Evolutionary conservation across 1,140 invertebrate species (phyloP).

Genomic region (Colletes gigas): DNA sequence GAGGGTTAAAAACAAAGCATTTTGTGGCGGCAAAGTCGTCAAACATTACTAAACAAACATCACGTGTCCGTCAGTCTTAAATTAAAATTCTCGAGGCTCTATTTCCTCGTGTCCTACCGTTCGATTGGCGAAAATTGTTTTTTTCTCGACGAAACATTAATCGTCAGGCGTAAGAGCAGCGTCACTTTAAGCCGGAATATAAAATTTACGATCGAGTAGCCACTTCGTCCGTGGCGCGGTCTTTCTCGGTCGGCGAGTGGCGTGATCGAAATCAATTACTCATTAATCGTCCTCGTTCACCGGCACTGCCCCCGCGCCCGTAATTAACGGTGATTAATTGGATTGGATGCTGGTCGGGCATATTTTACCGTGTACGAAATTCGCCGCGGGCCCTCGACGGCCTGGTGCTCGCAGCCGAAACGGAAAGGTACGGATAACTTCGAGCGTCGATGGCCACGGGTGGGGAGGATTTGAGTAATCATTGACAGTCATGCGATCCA

Average conservation of each 20-base stretch:
- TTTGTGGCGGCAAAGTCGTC: no score
- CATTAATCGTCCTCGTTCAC: slow-evolving; percentile 69
- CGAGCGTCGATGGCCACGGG: slow-evolving; percentile 26
- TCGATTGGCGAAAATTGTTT: neutral
- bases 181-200: slow-evolving; percentile 37
- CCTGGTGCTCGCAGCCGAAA: slow-evolving; percentile 22
- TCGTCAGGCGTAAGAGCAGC: neutral
- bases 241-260: slow-evolving; percentile 67
- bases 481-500: slow-evolving; percentile 62
- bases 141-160: neutral
- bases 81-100: no score
- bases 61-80: no score
- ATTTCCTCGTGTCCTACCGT: no score
- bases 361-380: slow-evolving; percentile 67
- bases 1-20: no score
- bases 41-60: no score
- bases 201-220: slow-evolving; percentile 58
- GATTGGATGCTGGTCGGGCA: slow-evolving; percentile 58
- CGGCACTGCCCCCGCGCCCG: slow-evolving; percentile 64
- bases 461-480: slow-evolving; percentile 59
- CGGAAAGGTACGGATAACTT: slow-evolving; percentile 16
- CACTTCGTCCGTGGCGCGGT: slow-evolving; percentile 42
- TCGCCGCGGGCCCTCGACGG: slow-evolving; percentile 53
- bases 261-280: slow-evolving; percentile 79
- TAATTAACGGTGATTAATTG: slow-evolving; percentile 78